Conservation (phyloP, 2,797 vertebrate genomes). For the Poecilia gillii region DNA sequence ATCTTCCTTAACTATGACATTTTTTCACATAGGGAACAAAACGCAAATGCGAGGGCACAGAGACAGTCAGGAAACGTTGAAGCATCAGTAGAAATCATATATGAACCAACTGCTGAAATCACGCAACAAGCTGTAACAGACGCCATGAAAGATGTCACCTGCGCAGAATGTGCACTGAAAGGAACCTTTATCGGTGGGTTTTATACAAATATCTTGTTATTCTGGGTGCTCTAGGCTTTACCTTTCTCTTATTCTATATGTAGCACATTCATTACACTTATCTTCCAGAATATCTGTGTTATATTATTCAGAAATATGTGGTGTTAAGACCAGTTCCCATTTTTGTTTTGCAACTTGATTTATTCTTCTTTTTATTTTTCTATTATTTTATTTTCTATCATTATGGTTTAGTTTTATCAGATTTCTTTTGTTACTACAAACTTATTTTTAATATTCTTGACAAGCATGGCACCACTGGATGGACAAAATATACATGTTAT, state of each 20-base stretch:
- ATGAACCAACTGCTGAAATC: fast-evolving
- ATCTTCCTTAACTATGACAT: not conserved
- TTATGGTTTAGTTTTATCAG: not conserved
- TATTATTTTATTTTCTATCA: not conserved
- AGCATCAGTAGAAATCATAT: slow-evolving; percentile 54
- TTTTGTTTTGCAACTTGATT: not conserved
- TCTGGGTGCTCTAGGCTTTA: not conserved
- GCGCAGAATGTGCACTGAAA: fast-evolving
- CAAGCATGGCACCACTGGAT: no score
- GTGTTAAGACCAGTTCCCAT: not conserved
- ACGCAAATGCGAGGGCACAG: no score
- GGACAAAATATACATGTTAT: no score
- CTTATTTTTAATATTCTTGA: no score
- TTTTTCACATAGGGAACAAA: slow-evolving; percentile 11
- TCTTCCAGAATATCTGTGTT: not conserved
- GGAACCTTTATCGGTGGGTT: fast-evolving
- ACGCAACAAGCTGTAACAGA: fast-evolving
- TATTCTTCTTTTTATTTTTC: not conserved
- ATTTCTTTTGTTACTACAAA: not conserved
- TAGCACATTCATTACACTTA: not conserved
- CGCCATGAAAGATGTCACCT: fast-evolving
- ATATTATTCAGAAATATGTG: not conserved
- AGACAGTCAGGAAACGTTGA: not conserved
- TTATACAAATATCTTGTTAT: not conserved
- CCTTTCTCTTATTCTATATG: not conserved